phyloP scores from a whole-genome alignment of 2,113 vertebrate genomes.

The Myiozetetes cayanensis region DNA sequence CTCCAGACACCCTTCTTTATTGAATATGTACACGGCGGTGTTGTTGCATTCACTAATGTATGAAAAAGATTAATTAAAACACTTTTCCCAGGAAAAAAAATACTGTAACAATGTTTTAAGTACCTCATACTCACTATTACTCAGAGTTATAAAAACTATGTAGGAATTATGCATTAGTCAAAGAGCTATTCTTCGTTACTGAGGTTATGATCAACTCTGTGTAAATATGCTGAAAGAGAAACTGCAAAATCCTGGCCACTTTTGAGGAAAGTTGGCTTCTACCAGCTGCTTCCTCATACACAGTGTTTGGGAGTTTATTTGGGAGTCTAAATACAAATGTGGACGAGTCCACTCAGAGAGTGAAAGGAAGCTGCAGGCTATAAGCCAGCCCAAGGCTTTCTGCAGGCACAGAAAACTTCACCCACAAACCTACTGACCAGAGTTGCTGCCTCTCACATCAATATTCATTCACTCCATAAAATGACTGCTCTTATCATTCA shows the following conservation, averaged over 20 bases:
- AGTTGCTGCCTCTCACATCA: not conserved
- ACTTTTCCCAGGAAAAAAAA: not conserved
- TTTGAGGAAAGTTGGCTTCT: not conserved
- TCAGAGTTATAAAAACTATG: not conserved
- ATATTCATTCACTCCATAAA: not conserved
- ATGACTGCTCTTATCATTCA: not conserved
- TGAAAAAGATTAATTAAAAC: not conserved
- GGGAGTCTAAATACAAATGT: not conserved
- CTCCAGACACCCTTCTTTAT: conserved; percentile 88
- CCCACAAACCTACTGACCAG: not conserved
- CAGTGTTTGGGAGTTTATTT: not conserved
- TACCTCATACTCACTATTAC: not conserved
- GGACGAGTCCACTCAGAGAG: not conserved
- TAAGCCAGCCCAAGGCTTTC: not conserved
- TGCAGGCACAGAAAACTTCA: not conserved
- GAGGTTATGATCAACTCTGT: not conserved
- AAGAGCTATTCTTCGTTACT: not conserved
- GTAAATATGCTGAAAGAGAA: not conserved
- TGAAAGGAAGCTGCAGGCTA: not conserved
- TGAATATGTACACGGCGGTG: conserved; percentile 88
- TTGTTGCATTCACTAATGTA: conserved; percentile 87
- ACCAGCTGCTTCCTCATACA: not conserved
- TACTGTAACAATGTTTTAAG: not conserved
- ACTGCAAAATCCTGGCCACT: not conserved
- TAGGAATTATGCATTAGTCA: not conserved